Percentiles rank a stretch among this genome's conserved stretches.
These are phyloP conservation scores for Allolobophora icterica DNA, from an alignment of 2,888 invertebrate species.

Conservation along the genomic window DNA sequence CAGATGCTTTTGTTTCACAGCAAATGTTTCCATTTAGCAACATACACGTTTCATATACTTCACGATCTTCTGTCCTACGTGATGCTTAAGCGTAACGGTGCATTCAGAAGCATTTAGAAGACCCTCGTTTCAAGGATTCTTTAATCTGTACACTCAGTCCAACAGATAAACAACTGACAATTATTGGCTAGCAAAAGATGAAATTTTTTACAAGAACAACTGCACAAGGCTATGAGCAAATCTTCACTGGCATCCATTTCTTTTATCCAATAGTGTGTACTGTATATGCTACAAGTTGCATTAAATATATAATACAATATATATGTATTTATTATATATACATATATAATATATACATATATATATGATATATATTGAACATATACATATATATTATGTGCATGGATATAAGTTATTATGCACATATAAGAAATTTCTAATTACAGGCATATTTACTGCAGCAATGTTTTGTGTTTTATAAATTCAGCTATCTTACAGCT, in stretches of 20 bases:
- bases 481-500: neutral
- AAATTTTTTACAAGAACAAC: neutral
- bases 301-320: neutral
- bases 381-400: neutral
- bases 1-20: neutral
- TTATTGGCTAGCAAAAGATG: neutral
- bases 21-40: neutral
- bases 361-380: neutral
- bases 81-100: neutral
- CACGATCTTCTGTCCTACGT: neutral
- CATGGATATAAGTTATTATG: too few relatives aligned
- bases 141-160: neutral
- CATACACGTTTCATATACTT: neutral
- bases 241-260: neutral
- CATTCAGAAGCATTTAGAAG: neutral
- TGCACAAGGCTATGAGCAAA: conserved; percentile 2
- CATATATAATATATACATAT: neutral
- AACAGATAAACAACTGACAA: neutral
- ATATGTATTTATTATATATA: neutral
- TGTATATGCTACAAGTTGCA: neutral
- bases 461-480: conserved; percentile 9
- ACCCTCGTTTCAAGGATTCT: neutral
- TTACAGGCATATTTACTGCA: conserved; percentile 9
- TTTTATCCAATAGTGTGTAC: neutral
- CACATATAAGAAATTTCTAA: neutral